phyloP scores from a whole-genome alignment of 2,888 invertebrate genomes.

The Ophonus ardosiacus region DNA sequence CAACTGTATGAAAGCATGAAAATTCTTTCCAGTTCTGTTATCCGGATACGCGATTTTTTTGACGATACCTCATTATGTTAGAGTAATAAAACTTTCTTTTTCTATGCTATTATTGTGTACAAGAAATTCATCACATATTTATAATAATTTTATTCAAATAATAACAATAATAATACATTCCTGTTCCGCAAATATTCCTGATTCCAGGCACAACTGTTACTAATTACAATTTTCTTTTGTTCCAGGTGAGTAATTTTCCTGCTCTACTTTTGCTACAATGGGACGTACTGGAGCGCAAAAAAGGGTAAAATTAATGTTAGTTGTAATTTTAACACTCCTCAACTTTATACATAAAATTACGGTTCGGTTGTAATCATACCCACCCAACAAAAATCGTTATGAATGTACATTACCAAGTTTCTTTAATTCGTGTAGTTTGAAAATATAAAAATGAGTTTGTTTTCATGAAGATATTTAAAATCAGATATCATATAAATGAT shows the following conservation, averaged over 20 bases:
- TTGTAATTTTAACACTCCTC: conserved; percentile 16
- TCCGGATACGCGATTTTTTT: too few species aligned
- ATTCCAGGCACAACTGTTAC: background rate
- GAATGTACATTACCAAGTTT: background rate
- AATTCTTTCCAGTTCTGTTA: too few species aligned
- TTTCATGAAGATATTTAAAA: background rate
- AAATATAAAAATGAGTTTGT: background rate
- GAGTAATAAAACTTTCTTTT: too few species aligned
- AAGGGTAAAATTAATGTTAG: conserved; percentile 35
- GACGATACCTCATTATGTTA: too few species aligned
- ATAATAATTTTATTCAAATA: background rate
- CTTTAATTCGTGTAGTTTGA: background rate
- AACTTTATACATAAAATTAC: conserved; percentile 21
- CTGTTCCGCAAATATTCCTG: background rate
- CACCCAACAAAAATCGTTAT: background rate
- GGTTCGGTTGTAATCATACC: background rate
- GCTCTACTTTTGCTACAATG: conserved; percentile 25
- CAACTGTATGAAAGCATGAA: too few species aligned
- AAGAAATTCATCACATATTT: background rate
- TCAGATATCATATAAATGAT: background rate
- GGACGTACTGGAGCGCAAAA: conserved; percentile 18
- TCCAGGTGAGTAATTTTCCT: conserved; percentile 31
- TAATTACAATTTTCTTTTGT: conserved; percentile 30
- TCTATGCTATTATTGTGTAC: too few species aligned
- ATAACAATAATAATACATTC: background rate